Percentiles rank a stretch among this genome's conserved stretches.
Conservation (phyloP, 2,888 invertebrate genomes). For the Marasmarcha lunaedactyla region DNA sequence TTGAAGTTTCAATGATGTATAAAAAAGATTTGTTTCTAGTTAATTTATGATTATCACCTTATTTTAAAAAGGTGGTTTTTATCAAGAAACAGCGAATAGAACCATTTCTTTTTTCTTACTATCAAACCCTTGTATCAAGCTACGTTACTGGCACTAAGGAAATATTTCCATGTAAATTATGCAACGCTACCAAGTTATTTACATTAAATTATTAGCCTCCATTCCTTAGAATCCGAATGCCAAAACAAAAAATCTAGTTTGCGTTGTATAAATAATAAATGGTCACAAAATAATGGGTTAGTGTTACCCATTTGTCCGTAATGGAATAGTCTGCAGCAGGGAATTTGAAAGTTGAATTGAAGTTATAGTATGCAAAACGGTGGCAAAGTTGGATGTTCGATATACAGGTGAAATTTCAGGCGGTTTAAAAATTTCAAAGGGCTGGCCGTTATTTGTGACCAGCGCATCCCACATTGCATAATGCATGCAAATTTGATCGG, state of each 20-base stretch:
- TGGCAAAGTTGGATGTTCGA: not conserved
- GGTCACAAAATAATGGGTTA: constrained; percentile 7
- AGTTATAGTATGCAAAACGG: not conserved
- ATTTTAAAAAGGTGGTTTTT: too few relatives aligned
- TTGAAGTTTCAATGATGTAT: constrained; percentile 8
- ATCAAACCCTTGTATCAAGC: too few relatives aligned
- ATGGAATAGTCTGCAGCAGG: too few relatives aligned
- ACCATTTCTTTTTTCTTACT: too few relatives aligned
- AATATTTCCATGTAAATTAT: too few relatives aligned
- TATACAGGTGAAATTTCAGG: constrained; percentile 35
- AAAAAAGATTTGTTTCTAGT: too few relatives aligned
- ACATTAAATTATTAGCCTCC: constrained; percentile 13
- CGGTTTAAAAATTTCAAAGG: constrained; percentile 61
- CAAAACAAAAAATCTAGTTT: not conserved
- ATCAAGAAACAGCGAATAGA: too few relatives aligned
- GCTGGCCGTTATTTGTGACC: constrained; percentile 42
- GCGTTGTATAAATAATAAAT: not conserved
- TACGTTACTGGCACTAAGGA: too few relatives aligned
- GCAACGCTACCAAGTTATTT: too few relatives aligned
- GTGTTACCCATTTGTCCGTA: constrained; percentile 16
- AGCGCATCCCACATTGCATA: constrained; percentile 54
- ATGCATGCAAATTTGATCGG: constrained; percentile 67
- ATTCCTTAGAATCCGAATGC: too few relatives aligned
- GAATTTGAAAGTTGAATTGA: too few relatives aligned
- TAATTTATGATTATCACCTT: too few relatives aligned